Conservation (phyloP, 2,888 invertebrate genomes). For the Drosophila greeni region DNA sequence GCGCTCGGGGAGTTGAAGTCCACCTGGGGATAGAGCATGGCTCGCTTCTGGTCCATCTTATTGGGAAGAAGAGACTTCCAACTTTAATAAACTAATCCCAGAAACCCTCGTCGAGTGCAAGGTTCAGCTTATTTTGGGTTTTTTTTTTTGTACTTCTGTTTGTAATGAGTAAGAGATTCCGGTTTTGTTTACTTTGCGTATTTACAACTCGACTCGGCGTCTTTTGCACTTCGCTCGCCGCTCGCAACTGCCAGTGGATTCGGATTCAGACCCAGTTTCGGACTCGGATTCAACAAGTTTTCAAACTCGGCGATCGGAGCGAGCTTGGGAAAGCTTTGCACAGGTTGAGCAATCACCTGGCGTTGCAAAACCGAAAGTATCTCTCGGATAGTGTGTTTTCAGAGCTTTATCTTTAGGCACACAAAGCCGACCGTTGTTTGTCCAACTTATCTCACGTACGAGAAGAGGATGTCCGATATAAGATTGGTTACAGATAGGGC, state of each 20-base stretch:
- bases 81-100: not conserved
- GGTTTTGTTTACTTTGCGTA: slow-evolving; percentile 45
- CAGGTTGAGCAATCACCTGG: slow-evolving; percentile 25
- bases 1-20: slow-evolving; percentile 59
- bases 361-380: slow-evolving; percentile 42
- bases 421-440: slow-evolving; percentile 18
- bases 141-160: not conserved
- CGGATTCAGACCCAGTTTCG: slow-evolving; percentile 33
- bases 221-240: slow-evolving; percentile 51
- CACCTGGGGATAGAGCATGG: slow-evolving; percentile 77
- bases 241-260: slow-evolving; percentile 52
- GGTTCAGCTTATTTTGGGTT: slow-evolving; percentile 45
- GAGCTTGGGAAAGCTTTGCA: slow-evolving; percentile 42
- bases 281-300: slow-evolving; percentile 42
- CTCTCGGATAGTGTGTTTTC: slow-evolving; percentile 18
- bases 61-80: slow-evolving; percentile 16
- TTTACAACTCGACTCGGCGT: slow-evolving; percentile 34
- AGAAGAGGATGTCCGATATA: slow-evolving; percentile 26
- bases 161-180: slow-evolving; percentile 38
- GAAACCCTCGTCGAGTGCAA: slow-evolving; percentile 43
- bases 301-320: slow-evolving; percentile 37
- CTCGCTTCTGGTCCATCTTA: slow-evolving; percentile 75
- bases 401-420: slow-evolving; percentile 35
- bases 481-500: not conserved
- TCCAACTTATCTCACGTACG: slow-evolving; percentile 23